Conservation (phyloP, 2,888 invertebrate species). For the Protonemura montana region DNA sequence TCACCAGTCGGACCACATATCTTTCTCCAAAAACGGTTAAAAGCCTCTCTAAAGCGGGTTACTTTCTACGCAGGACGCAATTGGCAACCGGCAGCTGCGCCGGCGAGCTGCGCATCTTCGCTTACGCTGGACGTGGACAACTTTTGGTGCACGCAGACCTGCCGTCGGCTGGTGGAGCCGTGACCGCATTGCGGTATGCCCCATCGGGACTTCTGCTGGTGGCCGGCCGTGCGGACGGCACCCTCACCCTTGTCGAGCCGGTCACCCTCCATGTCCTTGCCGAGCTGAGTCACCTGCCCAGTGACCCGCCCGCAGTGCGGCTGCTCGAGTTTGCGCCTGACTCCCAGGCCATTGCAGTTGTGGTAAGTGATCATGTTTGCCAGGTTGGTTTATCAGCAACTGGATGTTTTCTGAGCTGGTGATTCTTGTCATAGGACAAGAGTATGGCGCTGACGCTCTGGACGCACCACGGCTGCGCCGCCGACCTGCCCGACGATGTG, state of each 20-base stretch:
- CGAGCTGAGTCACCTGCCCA: not conserved
- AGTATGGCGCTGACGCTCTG: not conserved
- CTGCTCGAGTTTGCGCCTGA: slow-evolving; percentile 63
- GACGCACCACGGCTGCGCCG: not conserved
- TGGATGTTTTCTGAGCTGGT: slow-evolving; percentile 63
- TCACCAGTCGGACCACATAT: too few relatives aligned
- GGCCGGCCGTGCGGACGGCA: not conserved
- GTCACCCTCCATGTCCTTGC: not conserved
- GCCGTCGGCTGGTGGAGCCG: not conserved
- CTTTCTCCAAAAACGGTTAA: too few relatives aligned
- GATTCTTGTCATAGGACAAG: slow-evolving; percentile 58
- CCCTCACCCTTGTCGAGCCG: not conserved
- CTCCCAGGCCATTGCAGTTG: slow-evolving; percentile 65
- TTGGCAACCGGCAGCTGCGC: not conserved
- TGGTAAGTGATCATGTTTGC: slow-evolving; percentile 58
- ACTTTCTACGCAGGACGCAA: not conserved
- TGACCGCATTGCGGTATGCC: slow-evolving; percentile 22
- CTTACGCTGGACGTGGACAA: not conserved
- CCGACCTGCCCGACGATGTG: not conserved
- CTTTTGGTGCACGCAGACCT: not conserved
- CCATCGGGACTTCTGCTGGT: slow-evolving; percentile 5
- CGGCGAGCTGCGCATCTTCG: not conserved
- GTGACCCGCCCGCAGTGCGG: not conserved
- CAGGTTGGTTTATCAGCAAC: slow-evolving; percentile 53
- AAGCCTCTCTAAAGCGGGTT: too few relatives aligned